Percentiles rank a stretch among this genome's conserved stretches.
These are phyloP conservation scores for Ptyas mucosa DNA, from an alignment of 2,113 vertebrate species.

Conservation along the genomic window DNA sequence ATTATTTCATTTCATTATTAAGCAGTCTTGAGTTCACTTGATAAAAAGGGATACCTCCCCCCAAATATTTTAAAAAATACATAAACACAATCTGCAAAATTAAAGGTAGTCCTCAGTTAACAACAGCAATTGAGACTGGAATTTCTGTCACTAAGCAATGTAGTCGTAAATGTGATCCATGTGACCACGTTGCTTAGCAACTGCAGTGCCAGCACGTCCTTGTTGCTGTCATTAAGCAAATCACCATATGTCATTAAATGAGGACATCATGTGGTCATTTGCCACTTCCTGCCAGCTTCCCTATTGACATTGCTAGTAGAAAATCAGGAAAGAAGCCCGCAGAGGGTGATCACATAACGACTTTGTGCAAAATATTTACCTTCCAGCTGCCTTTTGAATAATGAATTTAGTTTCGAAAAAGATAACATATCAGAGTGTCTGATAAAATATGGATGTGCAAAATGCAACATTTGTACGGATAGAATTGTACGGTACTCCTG, in stretches of 20 bases:
- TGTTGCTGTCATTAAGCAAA: not conserved
- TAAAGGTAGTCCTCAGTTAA: not conserved
- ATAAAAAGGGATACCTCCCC: not conserved
- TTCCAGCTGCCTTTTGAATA: not conserved
- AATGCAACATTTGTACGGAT: not conserved
- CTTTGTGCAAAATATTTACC: conserved; percentile 38
- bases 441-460: not conserved
- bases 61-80: not conserved
- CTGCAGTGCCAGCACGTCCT: not conserved
- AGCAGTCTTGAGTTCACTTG: not conserved
- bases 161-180: not conserved
- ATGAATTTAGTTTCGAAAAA: not conserved
- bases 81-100: not conserved
- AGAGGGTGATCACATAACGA: not conserved
- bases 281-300: not conserved
- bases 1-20: not conserved
- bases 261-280: not conserved
- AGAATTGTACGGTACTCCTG: not conserved
- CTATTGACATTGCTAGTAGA: not conserved
- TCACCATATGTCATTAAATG: not conserved
- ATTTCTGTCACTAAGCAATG: not conserved
- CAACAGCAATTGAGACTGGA: not conserved
- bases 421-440: not conserved
- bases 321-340: not conserved
- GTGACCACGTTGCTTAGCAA: not conserved